A percentile compares a stretch with the other conserved stretches of the same genome.
phyloP scores from a whole-genome alignment of 1,140 invertebrate genomes.

The Drosophila pallidifrons region DNA sequence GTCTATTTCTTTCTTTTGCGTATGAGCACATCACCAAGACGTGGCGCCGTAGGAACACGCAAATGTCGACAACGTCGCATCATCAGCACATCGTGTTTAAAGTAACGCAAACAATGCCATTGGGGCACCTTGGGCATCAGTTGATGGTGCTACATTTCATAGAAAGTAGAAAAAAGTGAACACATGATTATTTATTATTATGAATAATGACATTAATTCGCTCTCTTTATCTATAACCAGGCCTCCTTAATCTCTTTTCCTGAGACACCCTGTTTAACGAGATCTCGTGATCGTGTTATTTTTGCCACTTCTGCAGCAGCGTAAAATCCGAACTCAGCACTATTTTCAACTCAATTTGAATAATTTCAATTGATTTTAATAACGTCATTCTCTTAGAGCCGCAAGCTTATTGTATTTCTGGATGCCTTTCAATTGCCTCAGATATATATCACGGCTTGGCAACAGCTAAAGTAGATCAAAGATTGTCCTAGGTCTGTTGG shows the following conservation, averaged over 20 bases:
- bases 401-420: conserved; percentile 59
- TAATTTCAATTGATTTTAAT: conserved; percentile 77
- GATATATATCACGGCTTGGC: conserved; percentile 23
- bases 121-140: conserved; percentile 88
- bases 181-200: neutral
- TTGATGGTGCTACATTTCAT: conserved; percentile 67
- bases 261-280: conserved; percentile 3
- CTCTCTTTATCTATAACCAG: neutral
- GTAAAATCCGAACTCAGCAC: conserved; percentile 8
- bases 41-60: conserved; percentile 76
- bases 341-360: conserved; percentile 62
- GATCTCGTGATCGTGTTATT: conserved; percentile 11
- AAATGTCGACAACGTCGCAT: conserved; percentile 88
- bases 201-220: neutral
- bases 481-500: conserved; percentile 14
- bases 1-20: conserved; percentile 72
- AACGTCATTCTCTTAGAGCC: conserved; percentile 65
- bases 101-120: conserved; percentile 92
- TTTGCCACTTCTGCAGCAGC: neutral
- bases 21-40: conserved; percentile 75
- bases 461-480: conserved; percentile 19
- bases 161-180: conserved; percentile 3
- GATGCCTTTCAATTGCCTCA: conserved; percentile 62
- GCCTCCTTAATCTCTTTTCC: neutral
- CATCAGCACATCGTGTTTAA: conserved; percentile 89